Percentiles rank a stretch among this genome's conserved stretches.
Conservation (phyloP, 35 echinoderm and acorn worm genomes). For the Amphiura filiformis region DNA sequence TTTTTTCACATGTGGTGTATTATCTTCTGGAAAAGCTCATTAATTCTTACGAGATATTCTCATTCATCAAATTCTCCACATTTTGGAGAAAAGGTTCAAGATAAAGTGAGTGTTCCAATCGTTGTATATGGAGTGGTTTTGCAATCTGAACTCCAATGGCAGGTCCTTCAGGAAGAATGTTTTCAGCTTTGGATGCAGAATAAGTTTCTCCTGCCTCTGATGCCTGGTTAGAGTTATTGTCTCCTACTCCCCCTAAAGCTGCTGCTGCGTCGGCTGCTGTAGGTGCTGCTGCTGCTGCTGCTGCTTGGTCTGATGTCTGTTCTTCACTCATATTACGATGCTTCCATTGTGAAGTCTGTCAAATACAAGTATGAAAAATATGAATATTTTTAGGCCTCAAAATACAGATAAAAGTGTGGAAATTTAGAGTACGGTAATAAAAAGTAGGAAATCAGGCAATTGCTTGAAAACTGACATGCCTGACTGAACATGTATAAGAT, state of each 20-base stretch:
- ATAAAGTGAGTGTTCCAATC: constrained; percentile 74
- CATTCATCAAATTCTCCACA: constrained; percentile 26
- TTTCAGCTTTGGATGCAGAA: constrained; percentile 30
- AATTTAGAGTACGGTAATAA: no score
- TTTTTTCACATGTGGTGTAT: no score
- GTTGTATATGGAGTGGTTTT: constrained; percentile 90
- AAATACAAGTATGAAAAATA: no score
- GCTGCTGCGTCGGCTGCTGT: not conserved
- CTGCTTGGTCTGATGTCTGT: not conserved
- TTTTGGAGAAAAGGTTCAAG: constrained; percentile 61
- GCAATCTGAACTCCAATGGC: constrained; percentile 79
- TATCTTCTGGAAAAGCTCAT: not conserved
- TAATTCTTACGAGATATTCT: constrained; percentile 7
- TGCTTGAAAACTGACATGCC: no score
- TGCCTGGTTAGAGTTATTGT: constrained; percentile 2
- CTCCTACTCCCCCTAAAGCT: not conserved
- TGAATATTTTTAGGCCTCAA: no score
- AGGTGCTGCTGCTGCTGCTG: not conserved
- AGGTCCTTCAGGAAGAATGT: constrained; percentile 73
- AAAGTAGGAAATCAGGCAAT: no score
- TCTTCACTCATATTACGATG: not conserved
- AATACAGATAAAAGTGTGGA: no score
- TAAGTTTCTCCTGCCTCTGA: constrained; percentile 43
- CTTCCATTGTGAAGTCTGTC: no score
- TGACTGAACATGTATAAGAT: no score